A percentile compares a stretch with the other conserved stretches of the same genome.
Conservation (phyloP, 2,113 vertebrate genomes). For the Chrysemys picta region DNA sequence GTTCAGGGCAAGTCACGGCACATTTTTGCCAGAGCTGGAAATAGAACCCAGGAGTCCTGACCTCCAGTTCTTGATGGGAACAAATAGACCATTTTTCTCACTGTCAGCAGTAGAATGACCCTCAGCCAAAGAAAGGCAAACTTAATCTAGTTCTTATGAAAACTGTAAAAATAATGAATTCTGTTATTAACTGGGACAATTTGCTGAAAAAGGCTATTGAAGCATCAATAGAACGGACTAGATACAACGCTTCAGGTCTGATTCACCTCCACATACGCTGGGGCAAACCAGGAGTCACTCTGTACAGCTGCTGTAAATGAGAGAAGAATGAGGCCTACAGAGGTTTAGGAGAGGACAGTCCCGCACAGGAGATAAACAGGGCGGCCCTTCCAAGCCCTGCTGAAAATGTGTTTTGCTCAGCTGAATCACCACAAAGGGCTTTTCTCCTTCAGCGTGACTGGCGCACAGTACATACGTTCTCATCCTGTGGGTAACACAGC, state of each 20-base stretch:
- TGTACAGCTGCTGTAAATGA: background rate
- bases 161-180: background rate
- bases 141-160: background rate
- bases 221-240: background rate
- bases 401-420: background rate
- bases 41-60: background rate
- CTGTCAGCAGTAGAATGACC: background rate
- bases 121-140: background rate
- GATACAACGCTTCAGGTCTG: background rate
- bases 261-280: background rate
- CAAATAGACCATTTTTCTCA: accelerated
- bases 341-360: background rate
- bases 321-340: background rate
- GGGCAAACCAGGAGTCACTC: background rate
- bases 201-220: background rate
- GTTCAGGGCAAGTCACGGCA: background rate
- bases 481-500: background rate
- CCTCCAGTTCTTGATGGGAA: background rate
- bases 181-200: background rate
- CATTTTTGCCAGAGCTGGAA: background rate
- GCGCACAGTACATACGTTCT: background rate
- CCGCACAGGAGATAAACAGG: background rate
- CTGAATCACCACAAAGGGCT: background rate
- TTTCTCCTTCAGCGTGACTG: background rate
- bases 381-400: background rate